Evolutionary conservation across 2,888 invertebrate species (phyloP).

Genomic region (Podabrus alpinus): DNA sequence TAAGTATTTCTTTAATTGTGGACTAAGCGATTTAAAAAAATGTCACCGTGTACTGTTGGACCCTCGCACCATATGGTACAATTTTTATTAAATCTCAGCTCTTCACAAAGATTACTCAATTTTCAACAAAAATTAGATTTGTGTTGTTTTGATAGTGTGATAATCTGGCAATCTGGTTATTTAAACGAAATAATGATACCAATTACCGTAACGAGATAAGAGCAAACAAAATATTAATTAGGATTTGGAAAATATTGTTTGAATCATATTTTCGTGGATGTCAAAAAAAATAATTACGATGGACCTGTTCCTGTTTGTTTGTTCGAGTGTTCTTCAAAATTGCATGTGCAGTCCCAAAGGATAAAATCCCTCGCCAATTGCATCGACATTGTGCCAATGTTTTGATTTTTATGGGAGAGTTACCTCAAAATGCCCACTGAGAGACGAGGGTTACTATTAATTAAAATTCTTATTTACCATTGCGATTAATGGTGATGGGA

Average conservation of each 20-base stretch:
- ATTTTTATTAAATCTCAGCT: not conserved
- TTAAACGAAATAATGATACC: constrained; percentile 16
- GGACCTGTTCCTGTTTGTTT: constrained; percentile 9
- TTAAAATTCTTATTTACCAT: constrained; percentile 51
- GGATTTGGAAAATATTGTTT: not conserved
- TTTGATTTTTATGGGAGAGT: constrained; percentile 56
- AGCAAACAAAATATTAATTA: constrained; percentile 8
- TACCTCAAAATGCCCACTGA: constrained; percentile 39
- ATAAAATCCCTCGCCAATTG: constrained; percentile 22
- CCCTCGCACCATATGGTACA: not conserved
- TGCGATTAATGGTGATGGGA: constrained; percentile 51
- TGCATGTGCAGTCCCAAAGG: constrained; percentile 20
- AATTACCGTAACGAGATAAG: constrained; percentile 12
- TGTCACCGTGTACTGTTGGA: not conserved
- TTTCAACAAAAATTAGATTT: constrained; percentile 18
- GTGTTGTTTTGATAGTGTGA: constrained; percentile 17
- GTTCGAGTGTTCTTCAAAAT: not conserved
- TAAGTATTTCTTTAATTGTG: not conserved
- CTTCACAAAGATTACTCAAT: constrained; percentile 14
- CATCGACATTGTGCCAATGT: constrained; percentile 43
- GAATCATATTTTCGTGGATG: not conserved
- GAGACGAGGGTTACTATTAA: constrained; percentile 45
- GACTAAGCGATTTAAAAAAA: not conserved
- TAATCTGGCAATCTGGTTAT: constrained; percentile 22
- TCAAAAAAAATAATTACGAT: constrained; percentile 4